Conservation (phyloP, 92 coral and sea anemone species). For the Porites evermanni region DNA sequence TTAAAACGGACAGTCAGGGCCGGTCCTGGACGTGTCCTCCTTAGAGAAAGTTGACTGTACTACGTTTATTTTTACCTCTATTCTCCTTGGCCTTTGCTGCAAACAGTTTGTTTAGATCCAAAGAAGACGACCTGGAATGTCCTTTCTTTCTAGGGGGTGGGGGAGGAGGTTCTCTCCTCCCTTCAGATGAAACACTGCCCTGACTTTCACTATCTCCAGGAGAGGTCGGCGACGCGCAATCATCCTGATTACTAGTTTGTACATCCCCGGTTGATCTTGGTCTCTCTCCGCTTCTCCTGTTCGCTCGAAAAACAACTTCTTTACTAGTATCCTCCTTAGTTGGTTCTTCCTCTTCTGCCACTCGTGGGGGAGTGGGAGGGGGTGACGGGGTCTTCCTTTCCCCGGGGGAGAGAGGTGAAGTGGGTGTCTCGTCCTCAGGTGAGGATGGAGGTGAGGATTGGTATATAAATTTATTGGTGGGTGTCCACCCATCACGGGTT, state of each 20-base stretch:
- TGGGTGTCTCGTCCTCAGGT: conserved; percentile 63
- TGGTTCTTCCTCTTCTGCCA: conserved; percentile 4
- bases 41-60: too few species aligned
- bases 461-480: conserved; percentile 36
- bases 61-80: conserved; percentile 39
- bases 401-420: conserved; percentile 58
- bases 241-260: conserved; percentile 60
- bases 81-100: conserved; percentile 86
- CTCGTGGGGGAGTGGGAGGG: conserved; percentile 18
- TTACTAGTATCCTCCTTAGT: conserved; percentile 28
- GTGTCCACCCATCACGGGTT: conserved; percentile 78
- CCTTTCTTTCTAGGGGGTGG: conserved; percentile 96
- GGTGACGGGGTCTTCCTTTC: conserved; percentile 28
- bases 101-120: conserved; percentile 94
- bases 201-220: conserved; percentile 65
- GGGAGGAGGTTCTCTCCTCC: conserved; percentile 89
- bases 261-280: conserved; percentile 87
- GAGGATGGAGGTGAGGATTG: conserved; percentile 66
- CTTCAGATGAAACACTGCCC: conserved; percentile 74
- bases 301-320: conserved; percentile 45
- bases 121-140: conserved; percentile 95
- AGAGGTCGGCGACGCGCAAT: conserved; percentile 61
- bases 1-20: too few species aligned
- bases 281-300: conserved; percentile 69
- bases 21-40: too few species aligned